A percentile compares a stretch with the other conserved stretches of the same genome.
These are phyloP conservation scores for Agrenia bidenticulata DNA, from an alignment of 2,888 invertebrate species.

Conservation along the genomic window DNA sequence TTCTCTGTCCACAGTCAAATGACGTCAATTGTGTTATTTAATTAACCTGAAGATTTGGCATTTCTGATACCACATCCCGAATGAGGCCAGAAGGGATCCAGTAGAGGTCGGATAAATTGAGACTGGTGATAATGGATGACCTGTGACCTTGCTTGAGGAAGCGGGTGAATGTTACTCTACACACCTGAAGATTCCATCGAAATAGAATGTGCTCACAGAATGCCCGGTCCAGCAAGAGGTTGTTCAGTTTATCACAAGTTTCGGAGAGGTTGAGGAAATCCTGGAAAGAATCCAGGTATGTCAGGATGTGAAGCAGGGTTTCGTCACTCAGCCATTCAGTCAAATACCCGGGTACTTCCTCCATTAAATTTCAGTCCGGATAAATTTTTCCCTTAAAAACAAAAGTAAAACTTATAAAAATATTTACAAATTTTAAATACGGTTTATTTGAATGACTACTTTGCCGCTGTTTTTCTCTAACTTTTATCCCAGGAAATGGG, in stretches of 20 bases:
- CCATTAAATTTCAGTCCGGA: too few relatives aligned
- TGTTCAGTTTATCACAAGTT: constrained; percentile 41
- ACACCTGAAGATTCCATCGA: constrained; percentile 33
- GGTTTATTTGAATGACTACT: too few relatives aligned
- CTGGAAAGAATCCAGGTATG: constrained; percentile 26
- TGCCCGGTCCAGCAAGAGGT: constrained; percentile 38
- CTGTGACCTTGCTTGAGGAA: constrained; percentile 40
- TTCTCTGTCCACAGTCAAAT: not conserved
- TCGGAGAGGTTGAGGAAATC: constrained; percentile 42
- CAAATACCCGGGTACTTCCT: not conserved
- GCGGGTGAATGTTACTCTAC: constrained; percentile 27
- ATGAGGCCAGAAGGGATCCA: constrained; percentile 49
- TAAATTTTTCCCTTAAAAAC: too few relatives aligned
- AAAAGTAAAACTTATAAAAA: too few relatives aligned
- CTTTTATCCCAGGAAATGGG: too few relatives aligned
- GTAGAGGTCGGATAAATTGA: constrained; percentile 44
- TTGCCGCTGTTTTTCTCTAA: too few relatives aligned
- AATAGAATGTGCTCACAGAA: constrained; percentile 34
- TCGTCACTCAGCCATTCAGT: constrained; percentile 37
- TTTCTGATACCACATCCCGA: constrained; percentile 30
- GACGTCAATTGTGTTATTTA: constrained; percentile 3
- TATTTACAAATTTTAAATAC: too few relatives aligned
- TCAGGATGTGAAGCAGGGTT: constrained; percentile 40
- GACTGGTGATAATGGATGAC: constrained; percentile 31
- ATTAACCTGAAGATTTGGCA: constrained; percentile 41